Conservation (phyloP, 2,888 invertebrate species). For the Mythimna albipuncta region DNA sequence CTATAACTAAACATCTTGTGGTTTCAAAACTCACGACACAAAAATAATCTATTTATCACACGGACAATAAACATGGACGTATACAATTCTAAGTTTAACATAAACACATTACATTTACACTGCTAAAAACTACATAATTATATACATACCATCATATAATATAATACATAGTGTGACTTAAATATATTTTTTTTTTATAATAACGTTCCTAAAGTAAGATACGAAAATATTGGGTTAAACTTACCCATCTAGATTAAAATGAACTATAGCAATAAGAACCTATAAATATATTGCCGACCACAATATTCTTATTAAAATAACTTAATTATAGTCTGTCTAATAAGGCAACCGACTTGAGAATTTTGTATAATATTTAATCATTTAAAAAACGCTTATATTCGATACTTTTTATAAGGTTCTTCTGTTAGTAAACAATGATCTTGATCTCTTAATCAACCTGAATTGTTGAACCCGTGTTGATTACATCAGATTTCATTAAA, state of each 20-base stretch:
- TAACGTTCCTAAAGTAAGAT: neutral
- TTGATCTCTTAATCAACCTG: no score
- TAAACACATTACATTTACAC: constrained; percentile 1
- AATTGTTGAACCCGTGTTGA: no score
- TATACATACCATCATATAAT: neutral
- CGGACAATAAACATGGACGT: constrained; percentile 28
- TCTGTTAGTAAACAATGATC: no score
- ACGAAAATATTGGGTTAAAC: no score
- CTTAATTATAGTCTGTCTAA: no score
- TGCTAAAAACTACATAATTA: neutral
- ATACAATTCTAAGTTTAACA: constrained; percentile 21
- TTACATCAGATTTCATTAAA: no score
- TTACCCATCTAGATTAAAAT: no score
- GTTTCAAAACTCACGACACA: neutral
- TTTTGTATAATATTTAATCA: no score
- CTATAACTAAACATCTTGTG: neutral
- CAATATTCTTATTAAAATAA: constrained; percentile 6
- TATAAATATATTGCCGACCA: constrained; percentile 3
- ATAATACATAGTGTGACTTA: neutral
- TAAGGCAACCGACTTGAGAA: no score
- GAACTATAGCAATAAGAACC: neutral
- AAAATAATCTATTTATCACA: constrained; percentile 12
- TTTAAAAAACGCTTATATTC: no score
- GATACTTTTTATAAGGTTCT: no score
- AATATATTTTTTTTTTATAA: neutral